Evolutionary conservation across 2,888 invertebrate genomes (phyloP).

Genomic region (Harmothoe impar): DNA sequence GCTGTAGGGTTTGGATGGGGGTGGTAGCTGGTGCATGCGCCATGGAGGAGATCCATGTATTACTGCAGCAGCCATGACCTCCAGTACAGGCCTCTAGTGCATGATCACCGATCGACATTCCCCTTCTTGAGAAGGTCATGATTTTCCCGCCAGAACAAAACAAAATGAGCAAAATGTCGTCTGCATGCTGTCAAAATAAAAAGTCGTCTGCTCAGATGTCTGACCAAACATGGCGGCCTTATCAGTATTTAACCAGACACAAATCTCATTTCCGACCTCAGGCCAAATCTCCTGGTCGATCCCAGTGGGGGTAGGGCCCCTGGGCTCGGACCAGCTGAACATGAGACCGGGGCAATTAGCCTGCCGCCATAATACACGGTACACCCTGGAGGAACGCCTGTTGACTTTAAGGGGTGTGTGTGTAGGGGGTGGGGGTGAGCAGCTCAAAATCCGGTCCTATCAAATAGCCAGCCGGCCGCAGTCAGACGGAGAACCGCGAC

Average conservation of each 20-base stretch:
- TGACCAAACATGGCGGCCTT: constrained; percentile 33
- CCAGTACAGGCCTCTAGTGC: too few species aligned
- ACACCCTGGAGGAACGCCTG: not conserved
- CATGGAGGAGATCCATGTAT: too few species aligned
- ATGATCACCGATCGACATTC: too few species aligned
- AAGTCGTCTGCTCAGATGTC: not conserved
- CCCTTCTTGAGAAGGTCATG: not conserved
- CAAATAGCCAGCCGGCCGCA: too few species aligned
- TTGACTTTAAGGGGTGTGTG: not conserved
- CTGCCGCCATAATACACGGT: not conserved
- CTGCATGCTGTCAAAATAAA: not conserved
- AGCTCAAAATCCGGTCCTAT: too few species aligned
- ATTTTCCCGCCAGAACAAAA: not conserved
- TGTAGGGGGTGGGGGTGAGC: not conserved
- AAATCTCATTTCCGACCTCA: constrained; percentile 43
- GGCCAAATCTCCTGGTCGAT: not conserved
- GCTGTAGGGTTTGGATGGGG: too few species aligned
- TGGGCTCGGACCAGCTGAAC: not conserved
- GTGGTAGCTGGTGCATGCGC: too few species aligned
- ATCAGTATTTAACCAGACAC: constrained; percentile 57
- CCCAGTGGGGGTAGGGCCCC: not conserved
- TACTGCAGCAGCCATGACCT: too few species aligned
- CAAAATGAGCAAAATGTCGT: constrained; percentile 8
- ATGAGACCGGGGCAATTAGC: not conserved
- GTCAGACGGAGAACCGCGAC: too few species aligned